A percentile compares a stretch with the other conserved stretches of the same genome.
Evolutionary conservation across 2,888 invertebrate species (phyloP).

Genomic region (Chloroclysta siterata): DNA sequence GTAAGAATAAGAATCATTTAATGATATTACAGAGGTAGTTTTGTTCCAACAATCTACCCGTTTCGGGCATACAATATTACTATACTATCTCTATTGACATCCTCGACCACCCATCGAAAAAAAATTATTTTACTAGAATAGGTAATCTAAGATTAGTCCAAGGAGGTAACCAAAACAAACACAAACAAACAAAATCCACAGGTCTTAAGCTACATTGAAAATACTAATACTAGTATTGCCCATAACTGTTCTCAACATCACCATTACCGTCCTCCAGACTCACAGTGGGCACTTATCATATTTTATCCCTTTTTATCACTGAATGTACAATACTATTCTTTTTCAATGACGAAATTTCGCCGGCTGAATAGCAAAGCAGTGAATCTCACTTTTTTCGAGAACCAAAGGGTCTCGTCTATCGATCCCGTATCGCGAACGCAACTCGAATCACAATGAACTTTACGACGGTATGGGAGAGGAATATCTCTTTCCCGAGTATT

Average conservation of each 20-base stretch:
- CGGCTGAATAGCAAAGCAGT: constrained; percentile 69
- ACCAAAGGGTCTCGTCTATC: constrained; percentile 68
- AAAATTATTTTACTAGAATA: no score
- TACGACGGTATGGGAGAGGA: constrained; percentile 57
- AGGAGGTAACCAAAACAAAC: no score
- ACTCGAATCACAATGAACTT: constrained; percentile 67
- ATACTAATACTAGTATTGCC: no score
- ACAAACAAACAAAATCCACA: no score
- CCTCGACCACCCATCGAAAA: no score
- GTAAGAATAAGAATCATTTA: no score
- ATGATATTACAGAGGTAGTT: no score
- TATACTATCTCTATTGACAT: no score
- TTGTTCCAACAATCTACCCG: no score
- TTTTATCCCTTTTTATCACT: constrained; percentile 66
- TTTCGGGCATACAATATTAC: no score
- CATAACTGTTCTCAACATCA: constrained; percentile 33
- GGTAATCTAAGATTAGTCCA: no score
- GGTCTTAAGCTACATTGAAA: no score
- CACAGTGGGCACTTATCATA: constrained; percentile 51
- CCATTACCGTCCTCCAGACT: constrained; percentile 35
- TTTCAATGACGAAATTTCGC: constrained; percentile 73
- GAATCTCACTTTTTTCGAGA: constrained; percentile 66
- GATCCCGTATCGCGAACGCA: constrained; percentile 69
- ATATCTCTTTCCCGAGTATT: constrained; percentile 51
- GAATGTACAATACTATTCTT: constrained; percentile 69